Conservation (phyloP, 2,797 vertebrate genomes). For the Scomberomorus guttatus region DNA sequence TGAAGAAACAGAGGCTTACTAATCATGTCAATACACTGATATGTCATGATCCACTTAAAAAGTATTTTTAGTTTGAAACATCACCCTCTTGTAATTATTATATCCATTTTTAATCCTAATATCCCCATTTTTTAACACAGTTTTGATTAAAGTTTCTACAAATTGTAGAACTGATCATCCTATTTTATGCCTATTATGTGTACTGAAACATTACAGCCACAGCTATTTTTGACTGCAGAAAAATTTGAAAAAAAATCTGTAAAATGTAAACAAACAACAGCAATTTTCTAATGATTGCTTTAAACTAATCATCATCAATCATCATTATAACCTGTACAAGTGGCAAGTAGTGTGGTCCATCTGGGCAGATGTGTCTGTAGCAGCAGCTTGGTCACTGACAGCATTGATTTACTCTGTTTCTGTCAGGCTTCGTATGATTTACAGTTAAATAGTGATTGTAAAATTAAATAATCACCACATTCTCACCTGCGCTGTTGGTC, state of each 20-base stretch:
- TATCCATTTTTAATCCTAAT: not conserved
- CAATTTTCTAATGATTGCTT: conserved; percentile 8
- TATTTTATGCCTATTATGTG: no score
- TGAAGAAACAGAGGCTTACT: conserved; percentile 63
- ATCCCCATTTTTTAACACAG: no score
- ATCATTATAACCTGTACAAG: conserved; percentile 1
- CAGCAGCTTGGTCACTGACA: conserved; percentile 1
- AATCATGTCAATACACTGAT: conserved; percentile 73
- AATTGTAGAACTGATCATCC: not conserved
- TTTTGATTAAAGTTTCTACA: not conserved
- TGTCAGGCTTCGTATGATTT: conserved; percentile 70
- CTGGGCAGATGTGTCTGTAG: conserved; percentile 15
- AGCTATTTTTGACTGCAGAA: not conserved
- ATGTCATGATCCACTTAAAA: conserved; percentile 57
- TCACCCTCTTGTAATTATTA: conserved; percentile 9
- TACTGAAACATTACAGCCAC: not conserved
- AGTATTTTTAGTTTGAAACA: conserved; percentile 11
- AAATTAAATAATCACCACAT: conserved; percentile 72
- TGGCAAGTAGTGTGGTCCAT: conserved; percentile 23
- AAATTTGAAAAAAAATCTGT: not conserved
- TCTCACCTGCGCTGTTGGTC: conserved; percentile 73
- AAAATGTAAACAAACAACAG: conserved; percentile 3
- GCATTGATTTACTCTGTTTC: conserved; percentile 8
- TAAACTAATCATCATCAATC: not conserved
- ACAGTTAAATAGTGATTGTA: conserved; percentile 62